Conservation (phyloP, 2,113 vertebrate genomes). For the Oreochromis spilurus region DNA sequence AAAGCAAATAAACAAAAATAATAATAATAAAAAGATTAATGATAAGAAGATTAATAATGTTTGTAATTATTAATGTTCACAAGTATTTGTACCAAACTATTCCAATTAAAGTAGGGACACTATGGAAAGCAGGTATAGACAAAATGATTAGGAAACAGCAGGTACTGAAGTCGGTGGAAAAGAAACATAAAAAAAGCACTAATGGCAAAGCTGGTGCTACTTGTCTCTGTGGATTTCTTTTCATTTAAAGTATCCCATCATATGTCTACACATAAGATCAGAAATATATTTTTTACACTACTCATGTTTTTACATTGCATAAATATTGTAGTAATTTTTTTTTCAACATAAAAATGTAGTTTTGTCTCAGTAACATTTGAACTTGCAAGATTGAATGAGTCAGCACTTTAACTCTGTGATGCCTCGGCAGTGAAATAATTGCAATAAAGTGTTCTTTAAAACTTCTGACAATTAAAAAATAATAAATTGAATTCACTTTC, state of each 20-base stretch:
- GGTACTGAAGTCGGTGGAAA: neutral
- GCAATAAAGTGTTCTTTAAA: neutral
- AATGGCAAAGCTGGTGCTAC: neutral
- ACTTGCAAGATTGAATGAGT: too few species aligned
- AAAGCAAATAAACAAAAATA: neutral
- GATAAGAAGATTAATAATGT: neutral
- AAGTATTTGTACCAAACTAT: neutral
- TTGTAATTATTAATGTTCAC: neutral
- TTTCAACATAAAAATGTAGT: too few species aligned
- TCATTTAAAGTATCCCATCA: neutral
- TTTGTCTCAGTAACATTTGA: too few species aligned
- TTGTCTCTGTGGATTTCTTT: neutral
- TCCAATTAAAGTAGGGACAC: neutral
- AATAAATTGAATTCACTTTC: neutral
- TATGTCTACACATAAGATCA: neutral
- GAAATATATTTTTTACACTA: too few species aligned
- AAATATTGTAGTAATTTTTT: too few species aligned
- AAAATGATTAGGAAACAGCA: neutral
- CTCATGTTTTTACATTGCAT: too few species aligned
- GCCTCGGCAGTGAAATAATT: too few species aligned
- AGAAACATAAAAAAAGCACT: neutral
- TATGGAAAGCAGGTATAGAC: neutral
- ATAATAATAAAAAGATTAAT: neutral
- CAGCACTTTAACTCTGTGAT: too few species aligned
- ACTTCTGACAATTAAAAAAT: neutral